A percentile compares a stretch with the other conserved stretches of the same genome.
phyloP scores from a whole-genome alignment of 2,797 vertebrate genomes.

The Pantherophis alleghaniensis region DNA sequence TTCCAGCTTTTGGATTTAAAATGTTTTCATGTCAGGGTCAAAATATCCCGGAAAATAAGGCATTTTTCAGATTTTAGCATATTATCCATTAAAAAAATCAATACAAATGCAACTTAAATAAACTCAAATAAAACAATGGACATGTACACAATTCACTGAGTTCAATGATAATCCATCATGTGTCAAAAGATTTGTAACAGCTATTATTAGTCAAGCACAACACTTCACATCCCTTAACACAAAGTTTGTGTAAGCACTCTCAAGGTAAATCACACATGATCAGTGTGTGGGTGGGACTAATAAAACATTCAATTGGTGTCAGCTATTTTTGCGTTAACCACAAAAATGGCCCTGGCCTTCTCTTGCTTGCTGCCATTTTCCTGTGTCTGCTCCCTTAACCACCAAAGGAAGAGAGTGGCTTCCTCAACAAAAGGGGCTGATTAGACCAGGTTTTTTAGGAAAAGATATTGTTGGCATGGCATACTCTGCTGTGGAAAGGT shows the following conservation, averaged over 20 bases:
- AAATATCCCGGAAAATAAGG: background rate
- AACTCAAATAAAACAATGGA: background rate
- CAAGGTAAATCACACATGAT: background rate
- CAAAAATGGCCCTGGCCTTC: background rate
- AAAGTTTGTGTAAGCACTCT: background rate
- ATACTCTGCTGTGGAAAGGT: background rate
- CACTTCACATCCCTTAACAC: background rate
- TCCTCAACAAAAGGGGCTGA: background rate
- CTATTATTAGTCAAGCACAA: background rate
- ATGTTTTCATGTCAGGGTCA: background rate
- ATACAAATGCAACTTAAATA: background rate
- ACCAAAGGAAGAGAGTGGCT: background rate
- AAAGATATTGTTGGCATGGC: background rate
- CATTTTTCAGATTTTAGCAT: background rate
- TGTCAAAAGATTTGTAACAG: background rate
- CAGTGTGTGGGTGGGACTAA: background rate
- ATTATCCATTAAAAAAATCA: background rate
- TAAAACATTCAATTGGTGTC: background rate
- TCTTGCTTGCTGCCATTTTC: background rate
- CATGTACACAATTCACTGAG: background rate
- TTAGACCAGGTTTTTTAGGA: background rate
- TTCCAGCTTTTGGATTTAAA: background rate
- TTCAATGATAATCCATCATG: background rate
- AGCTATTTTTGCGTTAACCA: background rate
- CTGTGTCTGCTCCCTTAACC: background rate